phyloP scores from a whole-genome alignment of 2,113 vertebrate species.

The Vimba vimba region DNA sequence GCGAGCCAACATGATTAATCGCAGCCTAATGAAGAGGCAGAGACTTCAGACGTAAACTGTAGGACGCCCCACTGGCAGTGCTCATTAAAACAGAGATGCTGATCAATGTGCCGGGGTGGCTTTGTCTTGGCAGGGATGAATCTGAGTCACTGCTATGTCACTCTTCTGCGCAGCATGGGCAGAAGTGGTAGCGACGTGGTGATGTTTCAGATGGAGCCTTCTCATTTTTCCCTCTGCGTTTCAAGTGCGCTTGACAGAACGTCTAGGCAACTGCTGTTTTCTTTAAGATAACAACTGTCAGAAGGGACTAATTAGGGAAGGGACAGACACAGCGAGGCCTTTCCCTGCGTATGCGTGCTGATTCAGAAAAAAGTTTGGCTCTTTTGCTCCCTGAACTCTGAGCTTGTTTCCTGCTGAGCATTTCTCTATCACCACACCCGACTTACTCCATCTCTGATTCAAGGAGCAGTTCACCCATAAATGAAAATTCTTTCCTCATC shows the following conservation, averaged over 20 bases:
- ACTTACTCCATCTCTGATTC: constrained; percentile 26
- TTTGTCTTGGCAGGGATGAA: constrained; percentile 37
- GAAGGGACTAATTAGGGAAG: constrained; percentile 67
- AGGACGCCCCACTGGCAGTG: constrained; percentile 35
- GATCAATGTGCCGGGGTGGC: constrained; percentile 35
- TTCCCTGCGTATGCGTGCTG: constrained; percentile 4
- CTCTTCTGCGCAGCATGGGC: constrained; percentile 42
- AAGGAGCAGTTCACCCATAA: constrained; percentile 16
- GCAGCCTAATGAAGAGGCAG: constrained; percentile 49
- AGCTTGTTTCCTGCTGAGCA: constrained; percentile 36
- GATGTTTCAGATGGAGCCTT: constrained; percentile 61
- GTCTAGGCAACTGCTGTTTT: constrained; percentile 66
- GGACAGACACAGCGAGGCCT: constrained; percentile 35
- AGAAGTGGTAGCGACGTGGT: constrained; percentile 46
- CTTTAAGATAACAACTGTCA: constrained; percentile 74
- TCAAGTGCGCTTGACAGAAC: constrained; percentile 60
- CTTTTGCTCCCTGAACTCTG: constrained; percentile 29
- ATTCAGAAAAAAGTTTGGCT: constrained; percentile 36
- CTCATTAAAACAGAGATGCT: constrained; percentile 49
- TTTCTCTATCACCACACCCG: constrained; percentile 54
- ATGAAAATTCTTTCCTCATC: constrained; percentile 16
- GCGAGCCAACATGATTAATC: constrained; percentile 46
- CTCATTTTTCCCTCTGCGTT: constrained; percentile 60
- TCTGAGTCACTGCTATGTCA: constrained; percentile 52
- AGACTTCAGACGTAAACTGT: constrained; percentile 44